Evolutionary conservation across 2,888 invertebrate genomes (phyloP), one percentile per base, ranked within the genome.

Genomic region (Sinohyriopsis cumingii): DNA sequence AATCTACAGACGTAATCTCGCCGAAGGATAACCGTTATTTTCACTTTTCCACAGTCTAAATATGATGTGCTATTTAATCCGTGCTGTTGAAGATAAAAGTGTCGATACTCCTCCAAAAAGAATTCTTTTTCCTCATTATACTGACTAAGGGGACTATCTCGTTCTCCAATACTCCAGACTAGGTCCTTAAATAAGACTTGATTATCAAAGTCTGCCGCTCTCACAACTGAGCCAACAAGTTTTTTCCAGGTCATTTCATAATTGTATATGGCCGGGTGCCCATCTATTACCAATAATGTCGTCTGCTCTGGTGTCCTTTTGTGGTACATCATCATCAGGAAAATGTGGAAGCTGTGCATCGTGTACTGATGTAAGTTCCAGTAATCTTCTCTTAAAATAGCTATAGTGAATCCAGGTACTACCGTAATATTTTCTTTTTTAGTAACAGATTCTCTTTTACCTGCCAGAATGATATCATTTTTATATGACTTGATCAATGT

Each of bases 1-100:
- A 86, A 86, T 66, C 87, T 87, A 20, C 84, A 86, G 2, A 86
- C 73, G 28, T 86, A 84, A 65, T 87, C 78, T 28, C 80, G 75
- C 54, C 87, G 70, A 75, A 85, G 75, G 19, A 86, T 79, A 55
- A 87, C 71, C 25, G 84, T 73, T 28, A 87, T 72, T 20, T 65
- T 75, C 12, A 85, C 62, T 28, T 66, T 57, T n/a, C 71, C 33
- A 69, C 86, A 87, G 65, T 82, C 63, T 9, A 82, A 59, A 25
- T 24, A 54, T 20, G 67, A 64, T 5, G 9, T 65, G 15, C 12
- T 45, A 7, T 59, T 25, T 45, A 84, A 57, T 55, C 64, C 55
- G 61, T 77, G 82, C n/a, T 75, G 70, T 15, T 70, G 65, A 12
- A 86, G 71, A 55, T 86, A 82, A 76, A 85, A 86, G 15, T 75